phyloP scores from a whole-genome alignment of 2,888 invertebrate species.

The Parnassius smintheus region DNA sequence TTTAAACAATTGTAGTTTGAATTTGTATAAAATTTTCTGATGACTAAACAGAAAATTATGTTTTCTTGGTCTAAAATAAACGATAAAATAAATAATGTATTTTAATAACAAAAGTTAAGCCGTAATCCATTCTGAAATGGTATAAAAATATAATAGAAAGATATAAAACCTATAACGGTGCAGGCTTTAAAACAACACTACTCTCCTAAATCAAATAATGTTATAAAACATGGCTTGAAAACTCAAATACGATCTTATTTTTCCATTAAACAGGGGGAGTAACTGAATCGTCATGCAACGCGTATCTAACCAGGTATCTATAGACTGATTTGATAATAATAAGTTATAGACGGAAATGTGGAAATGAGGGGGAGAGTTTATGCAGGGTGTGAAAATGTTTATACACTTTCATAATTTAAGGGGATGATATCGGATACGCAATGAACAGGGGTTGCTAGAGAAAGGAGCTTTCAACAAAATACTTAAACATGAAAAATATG shows the following conservation, averaged over 20 bases:
- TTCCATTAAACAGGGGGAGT: slow-evolving; percentile 63
- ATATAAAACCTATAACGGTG: slow-evolving; percentile 8
- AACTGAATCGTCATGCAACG: slow-evolving; percentile 56
- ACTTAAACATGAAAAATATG: slow-evolving; percentile 64
- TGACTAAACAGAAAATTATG: no score
- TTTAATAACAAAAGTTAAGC: no score
- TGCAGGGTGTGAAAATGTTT: slow-evolving; percentile 78
- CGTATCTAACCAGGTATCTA: slow-evolving; percentile 73
- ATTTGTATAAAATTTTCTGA: no score
- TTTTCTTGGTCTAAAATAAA: no score
- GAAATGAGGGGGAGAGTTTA: slow-evolving; percentile 61
- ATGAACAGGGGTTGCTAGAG: slow-evolving; percentile 57
- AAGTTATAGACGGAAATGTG: slow-evolving; percentile 68
- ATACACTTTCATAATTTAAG: slow-evolving; percentile 80
- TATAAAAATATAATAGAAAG: slow-evolving; percentile 8
- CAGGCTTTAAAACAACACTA: neutral
- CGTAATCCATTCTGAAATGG: neutral
- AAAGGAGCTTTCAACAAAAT: slow-evolving; percentile 73
- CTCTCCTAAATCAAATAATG: slow-evolving; percentile 53
- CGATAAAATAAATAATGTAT: no score
- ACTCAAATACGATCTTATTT: slow-evolving; percentile 64
- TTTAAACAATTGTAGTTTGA: no score
- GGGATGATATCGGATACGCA: slow-evolving; percentile 71
- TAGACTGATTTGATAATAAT: slow-evolving; percentile 80
- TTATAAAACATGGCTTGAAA: slow-evolving; percentile 75